These are phyloP conservation scores for Anastrepha ludens DNA, from an alignment of 1,140 invertebrate species.

Conservation along the genomic window DNA sequence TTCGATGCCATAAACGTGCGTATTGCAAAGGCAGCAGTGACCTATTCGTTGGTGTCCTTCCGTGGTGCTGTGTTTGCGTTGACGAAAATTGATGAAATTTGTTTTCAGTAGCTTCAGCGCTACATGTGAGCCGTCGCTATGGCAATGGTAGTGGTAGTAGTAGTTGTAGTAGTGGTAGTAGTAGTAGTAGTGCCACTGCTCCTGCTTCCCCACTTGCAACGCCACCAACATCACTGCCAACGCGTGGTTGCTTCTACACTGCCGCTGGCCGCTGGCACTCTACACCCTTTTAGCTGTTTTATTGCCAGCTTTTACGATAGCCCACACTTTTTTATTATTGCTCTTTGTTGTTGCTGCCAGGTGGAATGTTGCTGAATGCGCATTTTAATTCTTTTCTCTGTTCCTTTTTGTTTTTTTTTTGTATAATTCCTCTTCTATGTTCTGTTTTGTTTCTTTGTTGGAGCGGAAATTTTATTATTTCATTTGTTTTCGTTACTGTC, in stretches of 20 bases:
- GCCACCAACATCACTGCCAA: slow-evolving; percentile 39
- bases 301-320: neutral
- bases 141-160: neutral
- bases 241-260: neutral
- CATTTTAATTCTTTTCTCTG: neutral
- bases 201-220: neutral
- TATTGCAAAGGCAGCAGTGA: neutral
- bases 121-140: neutral
- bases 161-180: neutral
- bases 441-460: neutral
- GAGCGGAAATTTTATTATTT: slow-evolving; percentile 43
- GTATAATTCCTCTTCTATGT: neutral
- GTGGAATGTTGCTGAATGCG: neutral
- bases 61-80: neutral
- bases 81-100: slow-evolving; percentile 46
- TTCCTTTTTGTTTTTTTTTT: neutral
- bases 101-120: no score
- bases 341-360: neutral
- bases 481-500: slow-evolving; percentile 36
- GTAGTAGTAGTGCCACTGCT: slow-evolving; percentile 2
- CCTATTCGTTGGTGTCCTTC: neutral
- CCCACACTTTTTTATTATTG: neutral
- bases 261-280: slow-evolving; percentile 17
- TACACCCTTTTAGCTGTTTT: slow-evolving; percentile 3
- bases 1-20: neutral